Base-by-base conservation (phyloP, 2,888 invertebrate genomes). In the Cyaniris semiargus region DNA sequence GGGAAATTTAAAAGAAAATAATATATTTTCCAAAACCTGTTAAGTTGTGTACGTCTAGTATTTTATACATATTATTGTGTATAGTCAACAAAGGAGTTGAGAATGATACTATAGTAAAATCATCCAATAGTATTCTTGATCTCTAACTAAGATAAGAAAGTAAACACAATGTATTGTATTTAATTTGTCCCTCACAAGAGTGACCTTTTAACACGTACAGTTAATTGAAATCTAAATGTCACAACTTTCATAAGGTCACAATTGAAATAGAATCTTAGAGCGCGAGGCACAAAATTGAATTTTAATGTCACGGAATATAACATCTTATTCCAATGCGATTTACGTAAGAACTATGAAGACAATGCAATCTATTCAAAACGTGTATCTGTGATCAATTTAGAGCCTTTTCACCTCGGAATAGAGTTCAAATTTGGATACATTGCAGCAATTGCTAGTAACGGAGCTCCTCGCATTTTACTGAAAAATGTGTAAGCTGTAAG, bases 401-500 rank as follows among this genome's bases (percentile, higher is more conserved):
- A 80, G 81, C 79, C 81, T 76, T 86, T 81, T 18, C 0, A 0
- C 0, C 4, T 18, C 0, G 1, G 2, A 1, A 80, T 83, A 88
- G 76, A 81, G 87, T 85, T 81, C 78, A 83, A 79, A 82, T 81
- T 87, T 58, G 76, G 70, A 75, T 79, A 80, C 2, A 34, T 18
- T 1, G 70, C 6, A 44, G 23, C 60, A 78, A 80, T 83, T 82
- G 84, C 86, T 87, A 87, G 87, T 88, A 87, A 88, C 89, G 89
- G 86, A 88, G 88, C 88, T 66, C 89, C 86, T 90, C 87, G 88
- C 90, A 90, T 92, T 93, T 92, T 87, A 92, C 90, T 92, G 92
- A 91, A 93, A 90, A 92, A 90, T 90, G 91, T 90, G 90, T 89
- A 91, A 89, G 86, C 86, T 90, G 90, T 91, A 89, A 90, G 88